A percentile compares a stretch with the other conserved stretches of the same genome.
Conservation (phyloP, 2,113 vertebrate genomes). For the Sturnira hondurensis region DNA sequence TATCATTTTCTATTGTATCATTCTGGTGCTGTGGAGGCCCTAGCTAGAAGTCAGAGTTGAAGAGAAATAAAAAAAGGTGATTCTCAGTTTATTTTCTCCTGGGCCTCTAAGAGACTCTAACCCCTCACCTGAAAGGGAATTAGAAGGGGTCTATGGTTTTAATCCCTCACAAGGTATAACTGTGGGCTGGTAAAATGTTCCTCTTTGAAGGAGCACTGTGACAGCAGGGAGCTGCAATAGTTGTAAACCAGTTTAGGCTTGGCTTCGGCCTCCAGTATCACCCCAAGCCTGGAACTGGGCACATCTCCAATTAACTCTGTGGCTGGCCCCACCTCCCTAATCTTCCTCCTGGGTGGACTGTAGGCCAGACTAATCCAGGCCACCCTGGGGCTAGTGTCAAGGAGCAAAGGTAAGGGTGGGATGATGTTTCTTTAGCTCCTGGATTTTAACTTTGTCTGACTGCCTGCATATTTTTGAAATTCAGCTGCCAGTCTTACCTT, state of each 20-base stretch:
- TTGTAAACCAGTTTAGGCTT: background rate
- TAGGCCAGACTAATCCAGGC: background rate
- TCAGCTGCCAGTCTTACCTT: constrained; percentile 20
- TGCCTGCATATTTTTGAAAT: background rate
- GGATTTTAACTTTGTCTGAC: background rate
- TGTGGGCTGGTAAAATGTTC: background rate
- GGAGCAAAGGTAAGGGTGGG: background rate
- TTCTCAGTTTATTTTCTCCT: background rate
- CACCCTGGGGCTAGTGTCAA: background rate
- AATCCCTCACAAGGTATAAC: background rate
- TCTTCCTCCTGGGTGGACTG: background rate
- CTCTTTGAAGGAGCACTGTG: background rate
- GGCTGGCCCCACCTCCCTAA: background rate
- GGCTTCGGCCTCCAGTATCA: background rate
- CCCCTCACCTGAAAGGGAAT: background rate
- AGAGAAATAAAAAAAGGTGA: background rate
- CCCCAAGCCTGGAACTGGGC: background rate
- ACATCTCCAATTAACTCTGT: background rate
- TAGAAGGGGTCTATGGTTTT: background rate
- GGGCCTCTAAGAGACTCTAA: background rate
- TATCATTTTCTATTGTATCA: background rate
- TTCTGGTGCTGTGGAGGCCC: background rate
- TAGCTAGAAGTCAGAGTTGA: background rate
- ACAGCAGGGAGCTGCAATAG: background rate
- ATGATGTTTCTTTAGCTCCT: background rate